Evolutionary conservation across 1,140 invertebrate species (phyloP), one percentile per base, ranked within the genome.

Genomic region (Aphelinus certus): DNA sequence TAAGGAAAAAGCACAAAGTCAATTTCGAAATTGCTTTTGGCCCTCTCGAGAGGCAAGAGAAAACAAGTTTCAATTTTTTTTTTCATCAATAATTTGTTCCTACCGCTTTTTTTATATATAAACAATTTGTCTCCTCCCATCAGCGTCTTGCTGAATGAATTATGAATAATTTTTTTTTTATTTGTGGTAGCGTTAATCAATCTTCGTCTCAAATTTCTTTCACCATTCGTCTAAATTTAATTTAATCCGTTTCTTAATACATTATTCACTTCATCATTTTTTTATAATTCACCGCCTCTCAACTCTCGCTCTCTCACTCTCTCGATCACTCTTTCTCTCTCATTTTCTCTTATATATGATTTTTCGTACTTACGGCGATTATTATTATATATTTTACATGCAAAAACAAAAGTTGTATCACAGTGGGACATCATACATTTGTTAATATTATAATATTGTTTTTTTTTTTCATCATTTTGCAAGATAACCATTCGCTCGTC

Each of bases 351-450:
- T 53, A 72, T 63, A 79, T 78, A 78, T 78, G 76, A 74, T 79
- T 79, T 79, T 79, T 79, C 75, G 73, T 82, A 83, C 81, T 84
- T 84, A 84, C 81, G 81, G 82, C 79, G 81, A 81, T 85, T 81
- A 82, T 86, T 85, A 81, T 73, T 67, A 73, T 85, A 85, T 85
- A 85, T 81, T 86, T 84, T 87, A 85, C 85, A 86, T 87, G 85
- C 85, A 86, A 83, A 84, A 87, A 86, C 81, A 86, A 85, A 87
- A 87, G 80, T 85, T 85, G 80, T 87, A 87, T 87, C 85, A 87
- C 86, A 87, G 85, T 87, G 84, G 84, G 84, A 86, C 83, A 87
- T 85, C 86, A 83, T 86, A 86, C 81, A 83, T 84, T 85, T 84
- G 78, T 85, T 85, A 85, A 83, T 86, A 84, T 82, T 84, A 81